Evolutionary conservation across 2,797 vertebrate genomes (phyloP), one percentile per base, ranked within the genome.

Genomic region (Crax fasciolata): DNA sequence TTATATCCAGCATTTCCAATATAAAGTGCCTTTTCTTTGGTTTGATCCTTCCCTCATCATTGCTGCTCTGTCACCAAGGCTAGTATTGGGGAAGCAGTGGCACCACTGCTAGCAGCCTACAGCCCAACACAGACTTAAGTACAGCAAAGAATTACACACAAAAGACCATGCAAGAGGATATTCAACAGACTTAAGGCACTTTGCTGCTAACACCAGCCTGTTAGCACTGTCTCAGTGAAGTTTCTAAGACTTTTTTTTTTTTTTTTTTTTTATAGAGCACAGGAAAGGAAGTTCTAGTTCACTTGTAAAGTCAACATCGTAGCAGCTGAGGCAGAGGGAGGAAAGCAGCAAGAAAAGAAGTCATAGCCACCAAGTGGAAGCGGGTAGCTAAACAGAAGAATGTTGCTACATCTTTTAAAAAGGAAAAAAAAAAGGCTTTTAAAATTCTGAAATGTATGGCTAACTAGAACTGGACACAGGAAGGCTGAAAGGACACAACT

Each of bases 201-300:
- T 77, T 38, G 66, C 58, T 30, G 55, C 27, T 51, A 63, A 32
- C n/a, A 15, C 0, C 13, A 21, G 80, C 46, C 55, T 57, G 13
- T 51, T 28, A 21, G 46, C 35, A 55, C 3, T 32, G 20, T 55
- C 35, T 57, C 43, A 43, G 46, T 48, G 21, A 78, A 38, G 19
- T 39, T 80, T 46, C 35, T 35, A 35, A 35, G 35, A 35, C 35
- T 7, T 35, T 8, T 35, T 35, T 35, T 35, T 35, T 35, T 35
- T 35, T 35, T 35, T 35, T 35, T 35, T 35, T 35, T 35, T 35
- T 35, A 35, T 35, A 35, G 35, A 35, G 35, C 11, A 67, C 2
- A 38, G 78, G 55, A 76, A 41, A 63, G 46, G 61, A 93, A 80
- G n/a, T 52, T 91, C 80, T 44, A 38, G 17, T 73, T 70, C 70